These are phyloP conservation scores for Sebastes matsubarae DNA, from an alignment of 2,797 vertebrate species.

Conservation along the genomic window DNA sequence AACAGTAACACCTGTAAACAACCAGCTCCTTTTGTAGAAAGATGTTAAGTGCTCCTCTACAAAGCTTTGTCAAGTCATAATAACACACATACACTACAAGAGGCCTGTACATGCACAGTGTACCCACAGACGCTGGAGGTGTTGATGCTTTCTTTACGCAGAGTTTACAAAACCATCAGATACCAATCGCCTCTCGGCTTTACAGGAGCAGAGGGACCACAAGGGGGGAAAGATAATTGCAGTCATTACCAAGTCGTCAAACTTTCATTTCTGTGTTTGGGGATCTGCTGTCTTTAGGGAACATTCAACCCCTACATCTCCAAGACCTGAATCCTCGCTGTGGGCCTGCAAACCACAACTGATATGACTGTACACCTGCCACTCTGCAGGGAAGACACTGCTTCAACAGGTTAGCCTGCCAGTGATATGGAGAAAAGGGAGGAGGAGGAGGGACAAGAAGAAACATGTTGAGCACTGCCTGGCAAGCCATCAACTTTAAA, in stretches of 20 bases:
- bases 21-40: slow-evolving; percentile 24
- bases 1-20: slow-evolving; percentile 42
- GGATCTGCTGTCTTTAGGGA: slow-evolving; percentile 15
- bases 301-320: background rate
- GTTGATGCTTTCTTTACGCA: slow-evolving; percentile 27
- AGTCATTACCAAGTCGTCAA: slow-evolving; percentile 42
- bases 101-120: background rate
- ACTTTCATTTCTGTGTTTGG: background rate
- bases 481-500: slow-evolving; percentile 38
- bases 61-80: slow-evolving; percentile 38
- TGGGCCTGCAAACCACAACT: slow-evolving; percentile 71
- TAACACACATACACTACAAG: slow-evolving; percentile 3
- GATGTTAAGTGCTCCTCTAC: slow-evolving; percentile 35
- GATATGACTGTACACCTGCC: slow-evolving; percentile 62
- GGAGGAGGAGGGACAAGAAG: slow-evolving; percentile 53
- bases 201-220: slow-evolving; percentile 15
- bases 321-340: slow-evolving; percentile 37
- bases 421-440: slow-evolving; percentile 29
- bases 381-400: slow-evolving; percentile 45
- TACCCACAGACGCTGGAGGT: slow-evolving; percentile 5
- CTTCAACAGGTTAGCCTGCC: slow-evolving; percentile 53
- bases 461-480: slow-evolving; percentile 62
- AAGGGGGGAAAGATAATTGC: slow-evolving; percentile 30
- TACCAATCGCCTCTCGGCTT: slow-evolving; percentile 15
- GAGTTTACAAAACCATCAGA: slow-evolving; percentile 41